These are phyloP conservation scores for Entelurus aequoreus DNA, from an alignment of 2,113 vertebrate species.

Conservation along the genomic window DNA sequence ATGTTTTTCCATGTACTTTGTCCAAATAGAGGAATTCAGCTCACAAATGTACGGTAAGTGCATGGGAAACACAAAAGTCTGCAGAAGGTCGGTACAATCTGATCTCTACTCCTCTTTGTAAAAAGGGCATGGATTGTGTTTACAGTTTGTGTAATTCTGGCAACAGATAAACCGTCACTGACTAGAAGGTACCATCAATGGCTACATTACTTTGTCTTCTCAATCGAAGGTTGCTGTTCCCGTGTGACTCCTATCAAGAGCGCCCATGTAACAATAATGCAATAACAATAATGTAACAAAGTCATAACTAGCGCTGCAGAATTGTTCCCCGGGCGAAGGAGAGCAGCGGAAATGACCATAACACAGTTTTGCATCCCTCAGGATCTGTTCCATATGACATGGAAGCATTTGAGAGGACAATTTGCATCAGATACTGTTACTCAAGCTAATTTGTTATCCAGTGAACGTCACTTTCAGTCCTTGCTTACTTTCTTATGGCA, in stretches of 20 bases:
- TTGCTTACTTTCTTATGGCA: too few relatives aligned
- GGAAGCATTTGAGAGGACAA: slow-evolving; percentile 38
- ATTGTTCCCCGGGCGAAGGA: slow-evolving; percentile 48
- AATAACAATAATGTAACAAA: slow-evolving; percentile 57
- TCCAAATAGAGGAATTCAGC: too few relatives aligned
- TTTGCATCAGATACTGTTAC: slow-evolving; percentile 27
- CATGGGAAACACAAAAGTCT: too few relatives aligned
- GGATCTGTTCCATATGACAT: slow-evolving; percentile 35
- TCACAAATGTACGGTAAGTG: too few relatives aligned
- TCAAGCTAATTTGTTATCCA: neutral
- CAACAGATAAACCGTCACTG: neutral
- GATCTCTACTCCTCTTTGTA: neutral
- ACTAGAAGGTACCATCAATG: neutral
- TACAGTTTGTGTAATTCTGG: neutral
- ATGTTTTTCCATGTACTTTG: too few relatives aligned
- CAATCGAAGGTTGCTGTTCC: slow-evolving; percentile 26
- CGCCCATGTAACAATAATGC: slow-evolving; percentile 40
- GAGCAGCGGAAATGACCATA: slow-evolving; percentile 48
- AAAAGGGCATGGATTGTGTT: neutral
- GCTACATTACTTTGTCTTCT: slow-evolving; percentile 29
- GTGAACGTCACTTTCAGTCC: neutral
- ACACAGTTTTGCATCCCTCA: slow-evolving; percentile 43
- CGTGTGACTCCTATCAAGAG: slow-evolving; percentile 27
- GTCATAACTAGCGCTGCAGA: slow-evolving; percentile 45
- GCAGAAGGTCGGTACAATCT: neutral